phyloP scores from a whole-genome alignment of 2,113 vertebrate genomes.

The Sitta europaea region DNA sequence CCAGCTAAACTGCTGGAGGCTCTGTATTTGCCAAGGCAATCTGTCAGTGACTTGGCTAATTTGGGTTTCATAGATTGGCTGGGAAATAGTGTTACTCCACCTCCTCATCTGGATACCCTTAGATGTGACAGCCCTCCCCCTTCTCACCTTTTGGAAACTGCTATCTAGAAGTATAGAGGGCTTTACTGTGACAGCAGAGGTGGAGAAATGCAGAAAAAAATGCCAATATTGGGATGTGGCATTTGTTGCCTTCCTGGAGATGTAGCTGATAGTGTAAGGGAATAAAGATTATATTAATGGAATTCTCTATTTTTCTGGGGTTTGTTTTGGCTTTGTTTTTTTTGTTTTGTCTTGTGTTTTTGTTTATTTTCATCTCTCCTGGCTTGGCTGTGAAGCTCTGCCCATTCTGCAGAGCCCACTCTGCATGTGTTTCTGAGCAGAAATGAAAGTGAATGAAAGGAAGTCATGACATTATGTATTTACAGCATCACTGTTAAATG shows the following conservation, averaged over 20 bases:
- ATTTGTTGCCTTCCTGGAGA: neutral
- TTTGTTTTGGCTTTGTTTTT: neutral
- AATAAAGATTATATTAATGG: neutral
- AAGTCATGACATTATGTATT: neutral
- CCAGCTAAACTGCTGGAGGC: neutral
- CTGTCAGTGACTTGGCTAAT: neutral
- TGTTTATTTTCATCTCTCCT: neutral
- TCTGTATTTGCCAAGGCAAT: neutral
- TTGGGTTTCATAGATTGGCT: neutral
- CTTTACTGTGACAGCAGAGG: neutral
- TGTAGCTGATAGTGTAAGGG: neutral
- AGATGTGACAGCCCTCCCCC: neutral
- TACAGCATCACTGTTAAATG: neutral
- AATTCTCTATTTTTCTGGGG: neutral
- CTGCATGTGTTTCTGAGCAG: neutral
- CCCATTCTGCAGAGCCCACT: neutral
- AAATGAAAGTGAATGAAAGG: conserved; percentile 8
- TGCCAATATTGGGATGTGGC: fast-evolving
- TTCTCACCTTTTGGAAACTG: neutral
- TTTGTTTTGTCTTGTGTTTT: neutral
- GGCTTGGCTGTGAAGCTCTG: neutral
- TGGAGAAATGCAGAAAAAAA: neutral
- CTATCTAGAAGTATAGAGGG: neutral
- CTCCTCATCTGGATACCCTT: neutral
- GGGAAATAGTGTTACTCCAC: neutral